Base-by-base conservation (phyloP, 2,113 vertebrate species). In the Rhinopomastus cyanomelas region DNA sequence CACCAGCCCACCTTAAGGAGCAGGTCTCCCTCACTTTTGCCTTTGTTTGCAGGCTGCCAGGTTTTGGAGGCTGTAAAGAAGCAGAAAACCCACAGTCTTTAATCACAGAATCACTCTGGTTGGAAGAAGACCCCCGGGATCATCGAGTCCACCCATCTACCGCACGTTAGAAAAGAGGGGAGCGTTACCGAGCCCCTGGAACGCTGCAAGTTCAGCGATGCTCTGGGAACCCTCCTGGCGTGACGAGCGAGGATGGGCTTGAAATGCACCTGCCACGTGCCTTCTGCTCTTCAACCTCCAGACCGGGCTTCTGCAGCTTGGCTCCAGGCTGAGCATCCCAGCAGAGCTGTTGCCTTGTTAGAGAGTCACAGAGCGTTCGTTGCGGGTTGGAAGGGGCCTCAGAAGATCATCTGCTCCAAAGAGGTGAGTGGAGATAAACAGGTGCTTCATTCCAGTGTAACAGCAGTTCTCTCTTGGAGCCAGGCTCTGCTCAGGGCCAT, bases 261-360 rank as follows among this genome's bases (percentile, higher is more conserved):
- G 91, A 86, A 87, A 87, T 61, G 29, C 87, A 89, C 37, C 85
- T 78, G 74, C 84, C 94, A 74, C 37, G 18, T 80, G 92, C 93
- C 80, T 37, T 53, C 53, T 89, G 84, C 89, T 82, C 82, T 86
- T 83, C 90, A 83, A 81, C 76, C 60, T 30, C 44, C 79, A 48
- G 76, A 15, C 69, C 74, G 82, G 61, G 64, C 78, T 82, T 36
- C 64, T 77, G 68, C 75, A 85, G 20, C 91, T 64, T 72, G 46
- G 19, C 60, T 80, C 19, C 75, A 88, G 89, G 84, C 46, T 78
- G 84, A 79, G 22, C 9, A 46, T 73, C 39, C 39, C 39, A 46
- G 53, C 37, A 85, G 39, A 60, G 13, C 37, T 53, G 32, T 77
- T 67, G 30, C 11, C 56, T 56, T 34, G 13, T n/a, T 72, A 48